A percentile compares a stretch with the other conserved stretches of the same genome.
These are phyloP conservation scores for Morus bassanus DNA, from an alignment of 2,797 vertebrate species.

Conservation along the genomic window DNA sequence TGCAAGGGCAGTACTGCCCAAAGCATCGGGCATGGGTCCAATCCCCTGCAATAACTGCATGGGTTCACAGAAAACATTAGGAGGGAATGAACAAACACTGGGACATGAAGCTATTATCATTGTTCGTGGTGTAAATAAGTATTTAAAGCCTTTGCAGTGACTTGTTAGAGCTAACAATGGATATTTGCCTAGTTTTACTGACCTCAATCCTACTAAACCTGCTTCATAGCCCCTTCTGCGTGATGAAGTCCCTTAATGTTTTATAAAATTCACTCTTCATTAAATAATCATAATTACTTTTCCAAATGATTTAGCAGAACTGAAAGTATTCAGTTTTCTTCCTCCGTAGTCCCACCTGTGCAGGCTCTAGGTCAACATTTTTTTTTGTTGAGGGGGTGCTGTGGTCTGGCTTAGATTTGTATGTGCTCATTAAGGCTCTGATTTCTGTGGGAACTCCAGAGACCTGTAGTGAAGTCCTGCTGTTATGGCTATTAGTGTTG, in stretches of 20 bases:
- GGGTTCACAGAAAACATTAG: not conserved
- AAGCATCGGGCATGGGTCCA: not conserved
- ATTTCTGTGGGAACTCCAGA: slow-evolving; percentile 9
- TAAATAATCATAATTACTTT: slow-evolving; percentile 15
- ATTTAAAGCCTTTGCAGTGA: not conserved
- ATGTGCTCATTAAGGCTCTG: not conserved
- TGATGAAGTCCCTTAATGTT: not conserved
- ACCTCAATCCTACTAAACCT: not conserved
- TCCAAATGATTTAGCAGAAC: not conserved
- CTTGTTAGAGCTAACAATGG: not conserved
- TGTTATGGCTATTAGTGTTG: not conserved
- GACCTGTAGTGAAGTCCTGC: not conserved
- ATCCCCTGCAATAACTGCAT: not conserved
- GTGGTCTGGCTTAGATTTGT: not conserved
- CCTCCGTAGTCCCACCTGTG: not conserved
- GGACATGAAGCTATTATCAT: not conserved
- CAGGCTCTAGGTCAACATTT: not conserved
- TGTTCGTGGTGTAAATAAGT: not conserved
- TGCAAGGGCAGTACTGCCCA: not conserved
- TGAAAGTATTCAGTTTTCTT: not conserved
- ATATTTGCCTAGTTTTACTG: not conserved
- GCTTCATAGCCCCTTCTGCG: not conserved
- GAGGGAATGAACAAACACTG: not conserved
- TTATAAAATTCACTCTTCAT: not conserved
- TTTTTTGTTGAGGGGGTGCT: not conserved